These are phyloP conservation scores for Harpalus rufipes DNA, from an alignment of 2,888 invertebrate species.

Conservation along the genomic window DNA sequence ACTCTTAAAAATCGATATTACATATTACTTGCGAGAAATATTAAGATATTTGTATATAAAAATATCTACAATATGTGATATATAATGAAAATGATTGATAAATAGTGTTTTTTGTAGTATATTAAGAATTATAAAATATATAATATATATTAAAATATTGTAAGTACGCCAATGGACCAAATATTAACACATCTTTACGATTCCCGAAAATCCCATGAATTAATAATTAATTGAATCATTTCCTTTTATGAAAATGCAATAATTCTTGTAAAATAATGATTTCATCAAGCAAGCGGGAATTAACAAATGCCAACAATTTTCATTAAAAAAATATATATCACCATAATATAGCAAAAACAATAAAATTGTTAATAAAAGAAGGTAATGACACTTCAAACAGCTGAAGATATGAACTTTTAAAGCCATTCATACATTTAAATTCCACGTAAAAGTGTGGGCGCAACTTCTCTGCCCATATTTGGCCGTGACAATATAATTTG, in stretches of 20 bases:
- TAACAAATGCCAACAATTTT: slow-evolving; percentile 1
- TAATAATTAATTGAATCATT: background rate
- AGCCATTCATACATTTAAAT: slow-evolving; percentile 51
- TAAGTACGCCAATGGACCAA: background rate
- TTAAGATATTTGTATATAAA: background rate
- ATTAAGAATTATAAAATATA: background rate
- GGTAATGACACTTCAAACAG: slow-evolving; percentile 20
- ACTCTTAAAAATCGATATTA: background rate
- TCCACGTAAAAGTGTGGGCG: slow-evolving; percentile 53
- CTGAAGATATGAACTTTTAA: slow-evolving; percentile 52
- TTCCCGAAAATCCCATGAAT: slow-evolving; percentile 21
- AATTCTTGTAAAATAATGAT: slow-evolving; percentile 17
- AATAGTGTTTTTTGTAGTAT: background rate
- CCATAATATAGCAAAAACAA: background rate
- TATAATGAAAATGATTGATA: background rate
- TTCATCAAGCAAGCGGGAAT: slow-evolving; percentile 6
- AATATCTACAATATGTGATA: background rate
- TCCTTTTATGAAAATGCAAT: background rate
- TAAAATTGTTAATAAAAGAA: slow-evolving; percentile 30
- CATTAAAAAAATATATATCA: background rate
- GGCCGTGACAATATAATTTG: slow-evolving; percentile 41
- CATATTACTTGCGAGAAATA: background rate
- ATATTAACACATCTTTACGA: slow-evolving; percentile 27
- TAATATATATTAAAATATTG: background rate
- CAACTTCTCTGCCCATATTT: slow-evolving; percentile 39